Percentiles rank a stretch among this genome's conserved stretches.
These are phyloP conservation scores for Hyles vespertilio DNA, from an alignment of 1,140 invertebrate genomes.

Conservation along the genomic window DNA sequence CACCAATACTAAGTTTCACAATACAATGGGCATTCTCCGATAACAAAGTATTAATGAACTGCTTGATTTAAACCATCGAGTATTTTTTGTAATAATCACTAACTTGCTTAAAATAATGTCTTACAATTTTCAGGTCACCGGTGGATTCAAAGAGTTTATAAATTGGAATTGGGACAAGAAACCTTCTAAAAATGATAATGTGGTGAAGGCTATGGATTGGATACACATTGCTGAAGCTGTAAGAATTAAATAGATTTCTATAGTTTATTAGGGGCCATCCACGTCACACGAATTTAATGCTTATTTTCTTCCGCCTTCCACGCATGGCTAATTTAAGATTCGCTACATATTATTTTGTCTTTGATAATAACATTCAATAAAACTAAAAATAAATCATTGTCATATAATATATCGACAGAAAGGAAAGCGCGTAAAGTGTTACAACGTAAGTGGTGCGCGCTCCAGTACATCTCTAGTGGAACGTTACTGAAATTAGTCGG, in stretches of 20 bases:
- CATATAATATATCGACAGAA: too few species aligned
- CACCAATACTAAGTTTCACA: too few species aligned
- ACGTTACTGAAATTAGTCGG: too few species aligned
- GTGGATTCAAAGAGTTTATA: constrained; percentile 79
- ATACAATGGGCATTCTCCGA: too few species aligned
- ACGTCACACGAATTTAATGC: neutral
- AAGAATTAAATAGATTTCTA: constrained; percentile 46
- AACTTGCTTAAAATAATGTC: neutral
- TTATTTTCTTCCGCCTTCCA: neutral
- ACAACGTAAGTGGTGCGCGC: too few species aligned
- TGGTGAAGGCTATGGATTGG: constrained; percentile 83
- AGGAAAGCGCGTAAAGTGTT: too few species aligned
- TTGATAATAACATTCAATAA: too few species aligned
- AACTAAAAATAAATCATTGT: too few species aligned
- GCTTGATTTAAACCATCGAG: too few species aligned
- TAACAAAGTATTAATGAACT: too few species aligned
- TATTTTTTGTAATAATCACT: too few species aligned
- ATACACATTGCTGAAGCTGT: constrained; percentile 85
- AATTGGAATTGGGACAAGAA: constrained; percentile 89
- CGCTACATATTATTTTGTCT: neutral
- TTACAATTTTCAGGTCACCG: constrained; percentile 37
- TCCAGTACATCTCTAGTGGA: too few species aligned
- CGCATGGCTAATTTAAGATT: neutral
- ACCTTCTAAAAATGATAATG: constrained; percentile 82
- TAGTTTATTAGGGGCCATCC: constrained; percentile 4